phyloP scores from a whole-genome alignment of 2,797 vertebrate species.

The Rhinogobio ventralis region DNA sequence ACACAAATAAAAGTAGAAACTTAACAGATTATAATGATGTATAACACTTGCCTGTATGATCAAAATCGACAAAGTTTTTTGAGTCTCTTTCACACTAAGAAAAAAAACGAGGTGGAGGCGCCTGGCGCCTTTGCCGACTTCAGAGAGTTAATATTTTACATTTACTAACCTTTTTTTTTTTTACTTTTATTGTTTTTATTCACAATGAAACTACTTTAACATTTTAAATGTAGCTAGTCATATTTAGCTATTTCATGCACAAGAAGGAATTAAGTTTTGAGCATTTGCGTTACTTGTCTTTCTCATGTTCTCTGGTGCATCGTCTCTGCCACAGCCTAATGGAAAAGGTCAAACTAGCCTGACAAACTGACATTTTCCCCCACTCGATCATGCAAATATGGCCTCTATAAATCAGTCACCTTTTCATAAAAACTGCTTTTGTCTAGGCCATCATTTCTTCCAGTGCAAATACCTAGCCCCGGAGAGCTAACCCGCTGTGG shows the following conservation, averaged over 20 bases:
- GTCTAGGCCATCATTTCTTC: conserved; percentile 31
- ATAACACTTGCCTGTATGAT: no score
- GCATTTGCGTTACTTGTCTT: neutral
- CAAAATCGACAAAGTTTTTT: no score
- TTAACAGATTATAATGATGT: no score
- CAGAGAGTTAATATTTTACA: no score
- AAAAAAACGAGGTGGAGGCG: no score
- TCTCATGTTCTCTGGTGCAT: neutral
- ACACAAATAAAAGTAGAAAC: no score
- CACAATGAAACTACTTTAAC: neutral
- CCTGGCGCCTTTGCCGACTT: no score
- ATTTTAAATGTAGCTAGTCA: neutral
- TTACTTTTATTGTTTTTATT: neutral
- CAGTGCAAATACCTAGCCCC: neutral
- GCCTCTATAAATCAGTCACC: conserved; percentile 39
- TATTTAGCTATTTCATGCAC: neutral
- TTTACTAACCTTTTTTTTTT: no score
- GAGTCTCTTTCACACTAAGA: no score
- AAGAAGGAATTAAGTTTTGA: neutral
- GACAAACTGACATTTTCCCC: conserved; percentile 32
- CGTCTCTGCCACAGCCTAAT: neutral
- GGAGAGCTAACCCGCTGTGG: conserved; percentile 28
- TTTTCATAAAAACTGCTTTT: conserved; percentile 33
- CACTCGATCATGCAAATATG: conserved; percentile 26
- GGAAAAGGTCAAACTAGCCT: conserved; percentile 36